phyloP scores from a whole-genome alignment of 1,140 invertebrate genomes.

The Pachypsylla venusta region DNA sequence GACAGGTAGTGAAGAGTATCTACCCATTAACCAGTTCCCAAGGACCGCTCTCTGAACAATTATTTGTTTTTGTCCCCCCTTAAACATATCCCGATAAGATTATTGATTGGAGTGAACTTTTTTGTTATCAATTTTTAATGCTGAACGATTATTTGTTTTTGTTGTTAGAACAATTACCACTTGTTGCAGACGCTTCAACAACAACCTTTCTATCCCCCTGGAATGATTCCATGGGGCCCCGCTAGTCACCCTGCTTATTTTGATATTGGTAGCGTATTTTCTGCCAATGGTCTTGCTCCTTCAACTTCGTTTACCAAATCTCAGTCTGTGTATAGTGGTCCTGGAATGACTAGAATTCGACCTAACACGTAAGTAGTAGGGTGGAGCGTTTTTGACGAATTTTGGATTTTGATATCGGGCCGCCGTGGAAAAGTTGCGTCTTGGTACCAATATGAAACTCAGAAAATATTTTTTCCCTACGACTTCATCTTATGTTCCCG shows the following conservation, averaged over 20 bases:
- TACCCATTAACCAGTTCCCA: too few species aligned
- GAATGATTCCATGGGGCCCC: slow-evolving; percentile 41
- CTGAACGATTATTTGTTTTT: slow-evolving; percentile 9
- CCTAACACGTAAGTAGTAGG: slow-evolving; percentile 6
- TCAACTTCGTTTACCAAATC: slow-evolving; percentile 39
- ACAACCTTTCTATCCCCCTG: slow-evolving; percentile 38
- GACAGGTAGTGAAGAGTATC: too few species aligned
- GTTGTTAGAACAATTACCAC: slow-evolving; percentile 10
- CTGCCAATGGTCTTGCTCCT: slow-evolving; percentile 56
- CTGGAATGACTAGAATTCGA: not conserved
- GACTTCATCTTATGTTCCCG: too few species aligned
- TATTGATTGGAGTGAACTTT: slow-evolving; percentile 9
- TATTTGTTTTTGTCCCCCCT: too few species aligned
- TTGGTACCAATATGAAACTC: too few species aligned
- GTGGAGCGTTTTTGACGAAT: too few species aligned
- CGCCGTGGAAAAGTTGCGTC: too few species aligned
- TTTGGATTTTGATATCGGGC: too few species aligned
- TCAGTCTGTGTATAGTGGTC: slow-evolving; percentile 16
- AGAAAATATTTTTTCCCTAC: too few species aligned
- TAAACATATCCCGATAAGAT: too few species aligned
- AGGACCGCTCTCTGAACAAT: too few species aligned
- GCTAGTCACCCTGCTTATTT: slow-evolving; percentile 42
- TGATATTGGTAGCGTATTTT: slow-evolving; percentile 53
- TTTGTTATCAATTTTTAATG: slow-evolving; percentile 2
- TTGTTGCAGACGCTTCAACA: slow-evolving; percentile 31